Base-by-base conservation (phyloP, 2,888 invertebrate genomes). In the Aphidoletes aphidimyza region DNA sequence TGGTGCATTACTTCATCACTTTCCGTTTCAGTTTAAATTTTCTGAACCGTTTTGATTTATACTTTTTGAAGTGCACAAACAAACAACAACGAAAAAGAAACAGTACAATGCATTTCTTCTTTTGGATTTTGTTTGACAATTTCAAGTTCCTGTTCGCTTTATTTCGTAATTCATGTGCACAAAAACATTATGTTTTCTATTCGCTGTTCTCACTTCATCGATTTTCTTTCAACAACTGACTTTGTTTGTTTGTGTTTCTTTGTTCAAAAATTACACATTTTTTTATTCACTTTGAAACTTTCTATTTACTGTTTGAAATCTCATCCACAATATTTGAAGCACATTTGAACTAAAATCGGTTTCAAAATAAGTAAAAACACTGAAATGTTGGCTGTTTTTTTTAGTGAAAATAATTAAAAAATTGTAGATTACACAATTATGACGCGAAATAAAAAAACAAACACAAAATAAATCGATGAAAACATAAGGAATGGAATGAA, bases 401-500 rank as follows among this genome's bases (percentile, higher is more conserved):
- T 69, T n/a, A n/a, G n/a, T n/a, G n/a, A n/a, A n/a, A n/a, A n/a
- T n/a, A n/a, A n/a, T n/a, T n/a, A n/a, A n/a, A n/a, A n/a, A n/a
- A n/a, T n/a, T n/a, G n/a, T n/a, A n/a, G n/a, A n/a, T n/a, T n/a
- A n/a, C n/a, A n/a, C n/a, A n/a, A n/a, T n/a, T 78, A n/a, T 37
- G 69, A 30, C 34, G 69, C 30, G 14, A 69, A 54, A 54, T 30
- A 30, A 30, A 81, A 81, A 37, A 81, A 81, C 37, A 81, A 81
- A 81, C 81, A 81, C 36, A 81, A 81, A 81, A 37, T 37, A 37
- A 81, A 36, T n/a, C 37, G 37, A 69, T 54, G 17, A 78, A 78
- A 78, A 36, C 34, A 78, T 78, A 78, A 78, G 36, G 36, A 81
- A 81, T 81, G 81, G 8, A 81, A 81, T 81, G 81, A 37, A 81